These are phyloP conservation scores for Cryptus viduatorius DNA, from an alignment of 2,888 invertebrate species.

Conservation along the genomic window DNA sequence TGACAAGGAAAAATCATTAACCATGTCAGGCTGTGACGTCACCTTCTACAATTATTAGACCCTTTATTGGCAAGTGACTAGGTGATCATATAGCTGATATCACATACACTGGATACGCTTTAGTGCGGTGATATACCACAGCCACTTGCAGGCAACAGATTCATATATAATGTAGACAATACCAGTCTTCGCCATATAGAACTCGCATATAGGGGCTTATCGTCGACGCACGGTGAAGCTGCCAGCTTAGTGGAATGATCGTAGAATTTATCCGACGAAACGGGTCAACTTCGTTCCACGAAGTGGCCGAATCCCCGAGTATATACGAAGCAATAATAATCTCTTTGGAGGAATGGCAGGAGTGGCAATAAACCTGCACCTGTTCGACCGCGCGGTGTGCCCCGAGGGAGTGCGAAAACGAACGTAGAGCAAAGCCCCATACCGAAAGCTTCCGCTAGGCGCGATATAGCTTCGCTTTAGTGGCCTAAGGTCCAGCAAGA, in stretches of 20 bases:
- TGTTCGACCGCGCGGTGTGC: constrained; percentile 50
- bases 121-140: constrained; percentile 9
- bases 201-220: not conserved
- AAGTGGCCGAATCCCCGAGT: constrained; percentile 6
- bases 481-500: constrained; percentile 18
- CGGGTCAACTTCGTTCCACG: not conserved
- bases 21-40: not conserved
- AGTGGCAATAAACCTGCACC: constrained; percentile 55
- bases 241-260: not conserved
- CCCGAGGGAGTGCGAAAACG: constrained; percentile 48
- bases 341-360: constrained; percentile 51
- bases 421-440: not conserved
- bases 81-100: not conserved
- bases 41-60: constrained; percentile 1
- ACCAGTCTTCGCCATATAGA: not conserved
- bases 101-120: not conserved
- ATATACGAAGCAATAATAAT: constrained; percentile 63
- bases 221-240: not conserved
- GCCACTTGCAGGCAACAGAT: constrained; percentile 9
- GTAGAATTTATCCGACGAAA: not conserved
- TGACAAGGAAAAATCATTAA: too few species aligned
- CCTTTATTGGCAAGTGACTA: not conserved
- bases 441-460: not conserved
- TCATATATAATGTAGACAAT: constrained; percentile 31
- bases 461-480: not conserved